phyloP scores from a whole-genome alignment of 2,888 invertebrate species.

The Drosophila birchii region DNA sequence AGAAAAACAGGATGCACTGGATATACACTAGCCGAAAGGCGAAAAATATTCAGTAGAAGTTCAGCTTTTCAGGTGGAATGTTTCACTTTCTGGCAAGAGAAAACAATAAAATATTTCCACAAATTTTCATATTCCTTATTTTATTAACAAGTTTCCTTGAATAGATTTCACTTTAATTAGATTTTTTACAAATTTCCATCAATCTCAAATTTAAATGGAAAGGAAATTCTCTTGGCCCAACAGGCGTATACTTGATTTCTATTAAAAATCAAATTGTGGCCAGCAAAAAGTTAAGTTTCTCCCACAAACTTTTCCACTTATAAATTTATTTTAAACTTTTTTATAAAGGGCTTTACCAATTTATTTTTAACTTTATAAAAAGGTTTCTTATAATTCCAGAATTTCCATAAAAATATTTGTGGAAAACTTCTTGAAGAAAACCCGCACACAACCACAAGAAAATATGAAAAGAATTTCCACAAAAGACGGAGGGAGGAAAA shows the following conservation, averaged over 20 bases:
- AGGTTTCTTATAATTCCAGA: background rate
- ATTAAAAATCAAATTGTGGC: background rate
- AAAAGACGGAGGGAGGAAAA: background rate
- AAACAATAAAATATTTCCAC: no score
- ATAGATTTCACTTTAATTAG: background rate
- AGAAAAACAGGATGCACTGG: constrained; percentile 4
- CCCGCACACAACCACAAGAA: background rate
- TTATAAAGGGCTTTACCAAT: no score
- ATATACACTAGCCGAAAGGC: background rate
- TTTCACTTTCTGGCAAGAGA: constrained; percentile 13
- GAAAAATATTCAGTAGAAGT: constrained; percentile 5
- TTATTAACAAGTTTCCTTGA: background rate
- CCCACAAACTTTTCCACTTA: background rate
- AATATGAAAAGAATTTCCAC: constrained; percentile 5
- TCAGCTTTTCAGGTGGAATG: background rate
- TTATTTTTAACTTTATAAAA: background rate
- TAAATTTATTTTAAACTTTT: background rate
- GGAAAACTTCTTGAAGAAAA: constrained; percentile 1
- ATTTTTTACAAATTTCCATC: background rate
- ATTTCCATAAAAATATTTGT: constrained; percentile 2
- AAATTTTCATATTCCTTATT: background rate
- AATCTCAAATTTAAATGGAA: background rate
- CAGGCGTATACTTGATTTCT: background rate
- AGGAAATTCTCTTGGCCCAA: no score
- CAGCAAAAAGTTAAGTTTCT: background rate